Evolutionary conservation across 2,888 invertebrate genomes (phyloP).

Genomic region (Clanis bilineata): DNA sequence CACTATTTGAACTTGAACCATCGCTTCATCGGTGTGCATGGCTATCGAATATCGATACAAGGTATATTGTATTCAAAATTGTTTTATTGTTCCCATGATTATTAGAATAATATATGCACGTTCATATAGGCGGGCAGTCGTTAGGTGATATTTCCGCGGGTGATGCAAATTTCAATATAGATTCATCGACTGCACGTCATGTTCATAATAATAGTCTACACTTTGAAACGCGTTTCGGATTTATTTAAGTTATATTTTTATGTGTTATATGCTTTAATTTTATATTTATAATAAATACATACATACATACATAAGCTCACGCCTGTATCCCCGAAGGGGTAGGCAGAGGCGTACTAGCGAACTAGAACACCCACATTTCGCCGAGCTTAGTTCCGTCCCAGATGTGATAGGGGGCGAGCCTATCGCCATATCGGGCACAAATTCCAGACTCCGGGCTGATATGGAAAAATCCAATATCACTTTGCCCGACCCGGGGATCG

Average conservation of each 20-base stretch:
- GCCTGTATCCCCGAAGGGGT: no score
- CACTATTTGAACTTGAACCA: constrained; percentile 45
- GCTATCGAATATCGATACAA: constrained; percentile 60
- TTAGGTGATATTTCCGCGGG: constrained; percentile 38
- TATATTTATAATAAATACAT: constrained; percentile 18
- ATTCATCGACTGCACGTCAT: constrained; percentile 67
- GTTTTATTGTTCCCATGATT: constrained; percentile 45
- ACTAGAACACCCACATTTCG: no score
- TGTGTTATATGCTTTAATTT: constrained; percentile 15
- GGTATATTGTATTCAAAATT: constrained; percentile 55
- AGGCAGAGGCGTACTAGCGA: no score
- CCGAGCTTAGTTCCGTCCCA: no score
- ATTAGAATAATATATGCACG: constrained; percentile 61
- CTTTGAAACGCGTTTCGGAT: constrained; percentile 55
- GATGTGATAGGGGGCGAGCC: no score
- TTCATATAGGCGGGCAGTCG: constrained; percentile 69
- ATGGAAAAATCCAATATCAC: no score
- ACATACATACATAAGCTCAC: no score
- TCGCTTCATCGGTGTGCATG: constrained; percentile 75
- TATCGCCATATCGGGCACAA: no score
- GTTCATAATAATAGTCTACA: constrained; percentile 61
- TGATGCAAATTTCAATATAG: constrained; percentile 30
- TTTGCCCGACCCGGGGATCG: no score
- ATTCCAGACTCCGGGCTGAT: no score
- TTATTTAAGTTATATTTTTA: constrained; percentile 21